Evolutionary conservation across 2,888 invertebrate species (phyloP).

Genomic region (Idaea dimidiata): DNA sequence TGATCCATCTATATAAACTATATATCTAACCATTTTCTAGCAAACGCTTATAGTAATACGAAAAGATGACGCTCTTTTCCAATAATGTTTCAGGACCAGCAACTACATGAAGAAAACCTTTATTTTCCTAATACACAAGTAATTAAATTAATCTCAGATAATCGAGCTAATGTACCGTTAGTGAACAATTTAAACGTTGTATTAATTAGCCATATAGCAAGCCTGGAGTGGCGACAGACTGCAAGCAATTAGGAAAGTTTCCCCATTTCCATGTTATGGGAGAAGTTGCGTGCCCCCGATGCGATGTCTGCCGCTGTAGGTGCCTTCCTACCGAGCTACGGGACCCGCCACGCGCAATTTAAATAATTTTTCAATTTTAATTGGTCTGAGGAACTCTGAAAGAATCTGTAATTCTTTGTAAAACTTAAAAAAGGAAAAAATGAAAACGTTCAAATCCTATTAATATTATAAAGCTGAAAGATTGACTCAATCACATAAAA

Average conservation of each 20-base stretch:
- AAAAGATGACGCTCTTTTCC: too few species aligned
- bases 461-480: too few species aligned
- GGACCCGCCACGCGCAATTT: not conserved
- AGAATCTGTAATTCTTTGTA: not conserved
- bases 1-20: too few species aligned
- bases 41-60: too few species aligned
- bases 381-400: not conserved
- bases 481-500: too few species aligned
- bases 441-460: too few species aligned
- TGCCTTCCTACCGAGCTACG: not conserved
- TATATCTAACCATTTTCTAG: too few species aligned
- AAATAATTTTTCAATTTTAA: not conserved
- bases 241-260: conserved; percentile 19
- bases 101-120: too few species aligned
- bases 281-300: conserved; percentile 3
- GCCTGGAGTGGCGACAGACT: not conserved
- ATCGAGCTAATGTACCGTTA: not conserved
- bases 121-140: too few species aligned
- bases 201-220: not conserved
- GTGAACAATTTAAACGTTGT: not conserved
- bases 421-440: too few species aligned
- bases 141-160: not conserved
- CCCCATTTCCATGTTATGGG: conserved; percentile 28
- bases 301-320: too few species aligned
- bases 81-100: too few species aligned